Conservation (phyloP, 2,888 invertebrate species). For the Rosalia funebris region DNA sequence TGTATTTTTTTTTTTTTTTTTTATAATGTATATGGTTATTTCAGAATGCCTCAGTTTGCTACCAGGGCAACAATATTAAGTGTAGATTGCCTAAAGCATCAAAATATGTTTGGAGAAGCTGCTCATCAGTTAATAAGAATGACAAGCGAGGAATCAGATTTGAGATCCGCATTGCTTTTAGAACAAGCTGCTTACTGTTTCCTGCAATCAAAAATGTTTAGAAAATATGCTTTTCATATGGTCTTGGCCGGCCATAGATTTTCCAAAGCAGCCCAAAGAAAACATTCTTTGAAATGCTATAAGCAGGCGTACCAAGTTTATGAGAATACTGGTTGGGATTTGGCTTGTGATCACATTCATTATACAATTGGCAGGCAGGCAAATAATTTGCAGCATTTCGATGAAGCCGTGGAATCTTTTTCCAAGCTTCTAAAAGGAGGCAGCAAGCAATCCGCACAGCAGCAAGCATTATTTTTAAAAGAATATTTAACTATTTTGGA, state of each 20-base stretch:
- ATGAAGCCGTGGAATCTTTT: conserved; percentile 79
- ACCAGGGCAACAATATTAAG: conserved; percentile 91
- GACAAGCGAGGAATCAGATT: conserved; percentile 97
- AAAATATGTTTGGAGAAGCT: conserved; percentile 87
- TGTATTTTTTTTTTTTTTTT: too few relatives aligned
- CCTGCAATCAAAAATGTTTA: conserved; percentile 77
- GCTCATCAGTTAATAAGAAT: conserved; percentile 93
- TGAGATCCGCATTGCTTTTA: conserved; percentile 90
- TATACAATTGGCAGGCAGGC: conserved; percentile 93
- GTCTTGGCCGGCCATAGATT: conserved; percentile 96
- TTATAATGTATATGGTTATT: too few relatives aligned
- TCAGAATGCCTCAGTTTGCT: conserved; percentile 89
- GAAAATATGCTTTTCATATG: conserved; percentile 96
- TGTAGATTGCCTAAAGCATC: conserved; percentile 84
- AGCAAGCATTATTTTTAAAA: conserved; percentile 83
- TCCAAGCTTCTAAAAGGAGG: conserved; percentile 78
- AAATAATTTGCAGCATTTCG: conserved; percentile 77
- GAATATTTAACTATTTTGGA: conserved; percentile 89
- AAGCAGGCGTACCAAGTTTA: conserved; percentile 86
- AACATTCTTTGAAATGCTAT: conserved; percentile 92
- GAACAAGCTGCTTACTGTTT: conserved; percentile 97
- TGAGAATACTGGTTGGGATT: conserved; percentile 83
- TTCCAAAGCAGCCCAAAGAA: conserved; percentile 91
- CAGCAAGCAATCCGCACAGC: conserved; percentile 76
- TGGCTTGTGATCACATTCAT: conserved; percentile 95